A percentile compares a stretch with the other conserved stretches of the same genome.
Evolutionary conservation across 2,888 invertebrate genomes (phyloP).

Genomic region (Blera fallax): DNA sequence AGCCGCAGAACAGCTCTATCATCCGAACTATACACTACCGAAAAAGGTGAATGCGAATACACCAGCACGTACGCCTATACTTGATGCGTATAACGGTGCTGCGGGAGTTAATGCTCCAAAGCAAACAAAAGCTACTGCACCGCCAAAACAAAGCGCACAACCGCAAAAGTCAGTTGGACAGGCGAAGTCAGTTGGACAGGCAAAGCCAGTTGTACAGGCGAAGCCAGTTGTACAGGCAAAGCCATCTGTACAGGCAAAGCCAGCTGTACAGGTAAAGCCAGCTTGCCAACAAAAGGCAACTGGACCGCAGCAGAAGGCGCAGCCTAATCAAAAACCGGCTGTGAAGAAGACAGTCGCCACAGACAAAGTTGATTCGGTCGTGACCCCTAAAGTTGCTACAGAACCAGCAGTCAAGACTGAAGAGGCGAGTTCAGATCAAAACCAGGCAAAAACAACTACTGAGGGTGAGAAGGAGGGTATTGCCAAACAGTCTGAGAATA

Average conservation of each 20-base stretch:
- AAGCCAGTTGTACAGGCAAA: neutral
- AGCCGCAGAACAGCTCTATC: constrained; percentile 73
- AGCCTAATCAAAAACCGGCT: neutral
- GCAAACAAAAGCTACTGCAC: neutral
- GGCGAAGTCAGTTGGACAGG: neutral
- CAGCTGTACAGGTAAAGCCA: neutral
- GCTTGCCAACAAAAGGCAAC: neutral
- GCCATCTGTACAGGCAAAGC: neutral
- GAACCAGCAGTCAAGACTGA: neutral
- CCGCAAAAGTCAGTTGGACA: neutral
- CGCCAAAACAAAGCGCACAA: neutral
- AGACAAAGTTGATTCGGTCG: neutral
- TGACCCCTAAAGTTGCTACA: neutral
- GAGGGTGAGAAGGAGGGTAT: neutral
- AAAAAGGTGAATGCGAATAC: constrained; percentile 33
- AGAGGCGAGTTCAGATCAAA: neutral
- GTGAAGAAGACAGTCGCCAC: neutral
- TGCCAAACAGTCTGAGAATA: neutral
- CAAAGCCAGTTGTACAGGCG: neutral
- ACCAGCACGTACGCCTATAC: constrained; percentile 3
- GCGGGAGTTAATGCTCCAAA: neutral
- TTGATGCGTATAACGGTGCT: constrained; percentile 5
- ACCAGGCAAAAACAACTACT: neutral
- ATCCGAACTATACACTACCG: constrained; percentile 73
- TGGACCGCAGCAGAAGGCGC: neutral